phyloP scores from a whole-genome alignment of 2,113 vertebrate species.

The Alethe diademata region DNA sequence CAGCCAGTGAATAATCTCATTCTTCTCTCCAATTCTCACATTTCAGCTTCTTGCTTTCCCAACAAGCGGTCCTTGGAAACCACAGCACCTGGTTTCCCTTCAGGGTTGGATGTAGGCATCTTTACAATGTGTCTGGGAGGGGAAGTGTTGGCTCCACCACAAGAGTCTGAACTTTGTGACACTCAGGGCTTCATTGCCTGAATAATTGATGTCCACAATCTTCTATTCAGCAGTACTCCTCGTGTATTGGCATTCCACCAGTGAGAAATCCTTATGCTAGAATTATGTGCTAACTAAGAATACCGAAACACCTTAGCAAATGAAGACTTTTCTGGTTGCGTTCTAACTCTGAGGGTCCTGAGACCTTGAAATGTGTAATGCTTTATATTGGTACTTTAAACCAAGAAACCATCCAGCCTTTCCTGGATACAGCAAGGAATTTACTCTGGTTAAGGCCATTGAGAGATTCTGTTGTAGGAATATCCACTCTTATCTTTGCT shows the following conservation, averaged over 20 bases:
- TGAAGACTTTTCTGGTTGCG: background rate
- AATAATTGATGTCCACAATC: background rate
- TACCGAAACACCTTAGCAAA: background rate
- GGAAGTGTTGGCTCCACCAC: background rate
- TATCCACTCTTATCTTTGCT: background rate
- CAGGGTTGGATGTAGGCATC: no score
- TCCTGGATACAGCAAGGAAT: background rate
- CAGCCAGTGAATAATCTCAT: background rate
- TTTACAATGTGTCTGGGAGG: background rate
- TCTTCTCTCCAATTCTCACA: background rate
- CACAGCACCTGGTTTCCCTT: background rate
- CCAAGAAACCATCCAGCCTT: background rate
- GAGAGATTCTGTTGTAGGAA: background rate
- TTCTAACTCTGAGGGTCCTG: background rate
- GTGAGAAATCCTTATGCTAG: background rate
- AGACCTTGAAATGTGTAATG: background rate
- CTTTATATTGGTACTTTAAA: background rate
- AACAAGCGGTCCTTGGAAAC: background rate
- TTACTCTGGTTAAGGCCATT: background rate
- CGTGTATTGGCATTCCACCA: background rate
- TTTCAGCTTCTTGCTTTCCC: background rate
- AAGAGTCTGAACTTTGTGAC: background rate
- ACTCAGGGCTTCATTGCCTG: background rate
- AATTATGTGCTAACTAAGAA: background rate
- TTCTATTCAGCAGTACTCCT: fast-evolving